Base-by-base conservation (phyloP, 2,888 invertebrate genomes). In the Andricus curvator region DNA sequence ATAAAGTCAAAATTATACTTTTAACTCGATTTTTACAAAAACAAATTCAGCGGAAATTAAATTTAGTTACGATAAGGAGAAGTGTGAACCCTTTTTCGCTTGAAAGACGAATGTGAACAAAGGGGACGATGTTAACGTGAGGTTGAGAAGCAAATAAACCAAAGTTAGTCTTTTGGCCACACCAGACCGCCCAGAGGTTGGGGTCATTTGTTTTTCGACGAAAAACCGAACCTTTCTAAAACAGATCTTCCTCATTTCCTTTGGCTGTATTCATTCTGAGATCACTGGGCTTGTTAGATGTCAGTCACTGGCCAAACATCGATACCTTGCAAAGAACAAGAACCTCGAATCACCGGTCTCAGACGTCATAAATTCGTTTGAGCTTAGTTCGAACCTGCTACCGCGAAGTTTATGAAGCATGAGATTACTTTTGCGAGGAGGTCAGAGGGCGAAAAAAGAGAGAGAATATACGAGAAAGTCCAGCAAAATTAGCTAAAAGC, bases 351-450 rank as follows among this genome's bases (percentile, higher is more conserved):
- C 86, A 83, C 84, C 83, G 78, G 81, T 82, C 84, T 86, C 84
- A 83, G 84, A 84, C 82, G 68, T 84, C 86, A 84, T 85, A 86
- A 86, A 86, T 87, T 86, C 84, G 84, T 85, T 80, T 82, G 83
- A 85, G 85, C 81, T 87, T 86, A 84, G 83, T 85, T 80, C 82
- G 83, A 85, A 85, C 81, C 82, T 81, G 85, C 85, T 87, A 85
- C 86, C 82, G 84, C 84, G 80, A 81, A 83, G 85, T 88, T 89
- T 88, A 89, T 88, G 88, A 85, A 84, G 85, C 88, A 87, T 86
- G 88, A 88, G 88, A 89, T 89, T 88, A 87, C 88, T 87, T 88
- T 86, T 85, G 44, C 44, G 84, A 85, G 84, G 83, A 84, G 86
- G 84, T 85, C 85, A 84, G 66, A 62, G 60, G 74, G 56, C 33